Base-by-base conservation (phyloP, 2,888 invertebrate species). In the Sminthurinus aureus region DNA sequence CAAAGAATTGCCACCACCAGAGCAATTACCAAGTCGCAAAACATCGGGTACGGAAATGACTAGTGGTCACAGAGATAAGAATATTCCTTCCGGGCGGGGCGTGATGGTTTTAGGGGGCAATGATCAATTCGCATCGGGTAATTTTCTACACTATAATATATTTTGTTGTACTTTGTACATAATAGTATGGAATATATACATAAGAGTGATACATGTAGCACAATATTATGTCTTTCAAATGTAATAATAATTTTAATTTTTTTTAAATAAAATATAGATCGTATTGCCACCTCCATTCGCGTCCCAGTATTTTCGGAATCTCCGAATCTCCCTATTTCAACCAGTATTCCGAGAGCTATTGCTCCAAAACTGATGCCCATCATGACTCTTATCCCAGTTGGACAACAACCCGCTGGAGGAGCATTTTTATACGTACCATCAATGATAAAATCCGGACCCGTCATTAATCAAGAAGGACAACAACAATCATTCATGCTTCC, bases 321-420 rank as follows among this genome's bases (percentile, higher is more conserved):
- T 84, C 85, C 88, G 87, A 88, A 87, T 87, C 88, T 86, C 86
- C 86, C 79, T 83, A 84, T 74, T 83, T 85, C 64, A 58, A 64
- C 77, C 81, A 87, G 86, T 87, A 88, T 87, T 88, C 73, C 79
- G 13, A 84, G 89, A 81, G 88, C 89, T 84, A 89, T 89, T 84
- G 89, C 89, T 84, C 89, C 89, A 58, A 89, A 89, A 86, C 86
- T 89, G 86, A 87, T 87, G 84, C 88, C 87, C 24, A 87, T 89
- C 85, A 88, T 88, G 88, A 88, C 88, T 85, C 87, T 88, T 76
- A 86, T 88, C 84, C 88, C 88, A 77, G 86, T 88, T 79, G 88
- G 87, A 79, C 86, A 86, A 83, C 87, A 86, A 83, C 87, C 87
- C 85, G 85, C 87, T 82, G 86, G 87, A 84, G 88, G 88, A 76